Evolutionary conservation across 2,113 vertebrate genomes (phyloP), one percentile per base, ranked within the genome.

Genomic region (Podilymbus podiceps): DNA sequence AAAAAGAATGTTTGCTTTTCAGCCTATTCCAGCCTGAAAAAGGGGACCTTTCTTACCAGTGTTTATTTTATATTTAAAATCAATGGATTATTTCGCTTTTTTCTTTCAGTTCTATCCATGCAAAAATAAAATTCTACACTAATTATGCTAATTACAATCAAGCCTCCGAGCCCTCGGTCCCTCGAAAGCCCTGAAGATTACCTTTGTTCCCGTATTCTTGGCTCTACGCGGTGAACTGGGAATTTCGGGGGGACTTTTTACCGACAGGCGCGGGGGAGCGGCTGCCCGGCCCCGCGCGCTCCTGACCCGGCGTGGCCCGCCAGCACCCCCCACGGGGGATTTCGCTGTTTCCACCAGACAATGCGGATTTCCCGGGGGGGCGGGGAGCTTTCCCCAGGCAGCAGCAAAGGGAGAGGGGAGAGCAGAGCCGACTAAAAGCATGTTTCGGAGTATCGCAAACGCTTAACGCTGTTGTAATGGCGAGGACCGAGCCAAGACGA

Each of bases 41-140:
- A 94, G 80, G 89, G 83, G 91, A 95, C 85, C 83, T 96, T 97
- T 97, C 95, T 95, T 93, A 56, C 63, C 40, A 40, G 23, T 95
- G 92, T 93, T 97, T 97, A 95, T 95, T 97, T 93, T 93, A 90
- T 85, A 82, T 95, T 91, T 90, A 15, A 97, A 95, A 97, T 85
- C 91, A 92, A 89, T 81, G 95, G 90, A 82, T 95, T 85, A 92
- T 91, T 97, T 96, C 81, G 89, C 89, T 73, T 82, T 88, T 53
- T 76, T 88, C 85, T 77, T 77, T 50, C 91, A 68, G 60, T 79
- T 38, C 75, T 44, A 88, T 31, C 74, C 92, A 72, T 38, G 42
- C 49, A 89, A 95, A 97, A 97, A 89, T 66, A 88, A 84, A 97
- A 96, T 88, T 92, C 94, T 88, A 44, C 83, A 66, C 93, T 85